Conservation (phyloP, 2,113 vertebrate species). For the Sardina pilchardus region DNA sequence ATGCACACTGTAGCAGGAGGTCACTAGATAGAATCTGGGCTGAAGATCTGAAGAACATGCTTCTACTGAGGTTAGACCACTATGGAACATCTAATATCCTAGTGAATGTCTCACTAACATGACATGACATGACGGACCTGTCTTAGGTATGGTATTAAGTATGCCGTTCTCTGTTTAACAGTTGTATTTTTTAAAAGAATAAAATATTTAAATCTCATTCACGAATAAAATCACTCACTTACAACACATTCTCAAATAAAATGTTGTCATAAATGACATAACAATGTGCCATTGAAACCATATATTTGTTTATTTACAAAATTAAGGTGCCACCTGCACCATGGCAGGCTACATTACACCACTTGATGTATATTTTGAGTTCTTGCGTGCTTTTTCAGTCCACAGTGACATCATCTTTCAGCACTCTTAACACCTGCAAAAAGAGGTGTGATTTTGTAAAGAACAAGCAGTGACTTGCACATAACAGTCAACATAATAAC, state of each 20-base stretch:
- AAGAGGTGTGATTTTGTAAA: not conserved
- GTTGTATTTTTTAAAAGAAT: constrained; percentile 64
- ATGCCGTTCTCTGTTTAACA: constrained; percentile 68
- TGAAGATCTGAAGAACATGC: constrained; percentile 54
- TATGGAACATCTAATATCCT: constrained; percentile 59
- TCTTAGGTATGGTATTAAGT: constrained; percentile 63
- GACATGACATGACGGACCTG: constrained; percentile 46
- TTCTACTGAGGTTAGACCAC: constrained; percentile 68
- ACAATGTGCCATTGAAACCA: not conserved
- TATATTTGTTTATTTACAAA: constrained; percentile 26
- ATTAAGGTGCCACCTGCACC: not conserved
- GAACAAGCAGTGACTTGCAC: not conserved
- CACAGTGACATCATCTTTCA: constrained; percentile 49
- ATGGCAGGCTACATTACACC: not conserved
- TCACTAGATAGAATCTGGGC: constrained; percentile 30
- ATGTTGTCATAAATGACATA: not conserved
- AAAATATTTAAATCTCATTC: constrained; percentile 68
- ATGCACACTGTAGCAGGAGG: constrained; percentile 37
- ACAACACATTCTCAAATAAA: not conserved
- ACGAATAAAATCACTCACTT: not conserved
- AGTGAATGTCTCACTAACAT: constrained; percentile 55
- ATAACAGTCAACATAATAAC: not conserved
- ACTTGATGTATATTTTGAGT: not conserved
- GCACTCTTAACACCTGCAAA: constrained; percentile 61
- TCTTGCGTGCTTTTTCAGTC: not conserved